Percentiles rank a stretch among this genome's conserved stretches.
Evolutionary conservation across 2,113 vertebrate genomes (phyloP).

Genomic region (Rhinogobius similis): DNA sequence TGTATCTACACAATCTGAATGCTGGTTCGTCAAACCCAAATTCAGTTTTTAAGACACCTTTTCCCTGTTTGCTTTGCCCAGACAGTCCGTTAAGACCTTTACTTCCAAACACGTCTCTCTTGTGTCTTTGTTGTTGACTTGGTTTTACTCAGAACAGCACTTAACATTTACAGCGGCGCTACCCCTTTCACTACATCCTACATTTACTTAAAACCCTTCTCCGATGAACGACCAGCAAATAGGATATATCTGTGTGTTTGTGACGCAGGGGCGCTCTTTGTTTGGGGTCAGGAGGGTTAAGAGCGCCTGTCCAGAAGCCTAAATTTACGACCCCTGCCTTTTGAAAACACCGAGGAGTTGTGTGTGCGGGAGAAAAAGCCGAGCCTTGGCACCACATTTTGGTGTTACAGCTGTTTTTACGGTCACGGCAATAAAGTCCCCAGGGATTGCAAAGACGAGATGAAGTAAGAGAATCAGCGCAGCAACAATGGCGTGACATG

Average conservation of each 20-base stretch:
- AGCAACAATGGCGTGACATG: constrained; percentile 51
- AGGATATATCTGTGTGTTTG: constrained; percentile 42
- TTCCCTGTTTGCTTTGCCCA: background rate
- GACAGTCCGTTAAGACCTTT: constrained; percentile 4
- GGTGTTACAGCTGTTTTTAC: constrained; percentile 73
- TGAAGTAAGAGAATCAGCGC: constrained; percentile 23
- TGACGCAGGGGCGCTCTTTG: constrained; percentile 33
- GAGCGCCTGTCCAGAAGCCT: constrained; percentile 39
- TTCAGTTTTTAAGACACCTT: background rate
- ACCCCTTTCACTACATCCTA: constrained; percentile 39
- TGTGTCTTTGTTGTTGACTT: constrained; percentile 20
- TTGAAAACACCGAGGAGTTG: constrained; percentile 62
- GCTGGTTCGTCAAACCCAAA: background rate
- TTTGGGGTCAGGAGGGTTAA: constrained; percentile 53
- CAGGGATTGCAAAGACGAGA: constrained; percentile 49
- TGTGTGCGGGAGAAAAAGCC: constrained; percentile 8
- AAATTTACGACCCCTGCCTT: constrained; percentile 64
- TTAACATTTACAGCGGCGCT: constrained; percentile 39
- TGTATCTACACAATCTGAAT: background rate
- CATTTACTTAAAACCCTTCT: constrained; percentile 39
- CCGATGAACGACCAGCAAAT: constrained; percentile 41
- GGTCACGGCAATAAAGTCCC: constrained; percentile 72
- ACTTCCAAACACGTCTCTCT: background rate
- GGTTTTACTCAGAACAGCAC: constrained; percentile 18
- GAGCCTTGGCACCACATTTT: constrained; percentile 55